Percentiles rank a stretch among this genome's conserved stretches.
Conservation (phyloP, 2,113 vertebrate genomes). For the Ailurus styani region DNA sequence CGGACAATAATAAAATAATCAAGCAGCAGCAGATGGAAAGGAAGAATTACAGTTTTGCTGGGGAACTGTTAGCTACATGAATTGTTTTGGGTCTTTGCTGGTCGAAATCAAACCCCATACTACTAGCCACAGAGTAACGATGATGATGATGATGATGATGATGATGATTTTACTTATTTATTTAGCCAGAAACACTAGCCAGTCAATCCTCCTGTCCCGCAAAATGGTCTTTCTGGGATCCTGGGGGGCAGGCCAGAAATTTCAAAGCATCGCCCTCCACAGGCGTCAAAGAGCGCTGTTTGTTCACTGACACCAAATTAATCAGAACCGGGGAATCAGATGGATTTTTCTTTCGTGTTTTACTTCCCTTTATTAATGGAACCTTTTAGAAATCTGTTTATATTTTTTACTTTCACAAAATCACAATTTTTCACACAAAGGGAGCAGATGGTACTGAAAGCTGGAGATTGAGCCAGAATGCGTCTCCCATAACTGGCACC, state of each 20-base stretch:
- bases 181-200: conserved; percentile 6
- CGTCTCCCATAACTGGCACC: conserved; percentile 61
- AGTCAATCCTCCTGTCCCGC: neutral
- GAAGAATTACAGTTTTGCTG: conserved; percentile 1
- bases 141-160: no score
- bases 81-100: conserved; percentile 12
- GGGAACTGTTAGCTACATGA: neutral
- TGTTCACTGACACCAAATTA: neutral
- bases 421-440: conserved; percentile 64
- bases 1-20: neutral
- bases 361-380: conserved; percentile 69
- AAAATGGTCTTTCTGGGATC: neutral
- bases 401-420: conserved; percentile 64
- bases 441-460: conserved; percentile 77
- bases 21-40: conserved; percentile 47
- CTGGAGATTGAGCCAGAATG: conserved; percentile 51
- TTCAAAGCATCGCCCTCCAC: neutral
- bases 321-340: neutral
- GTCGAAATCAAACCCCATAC: conserved; percentile 9
- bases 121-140: neutral
- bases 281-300: neutral
- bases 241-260: neutral
- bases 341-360: conserved; percentile 36
- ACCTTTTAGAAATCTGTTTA: conserved; percentile 67
- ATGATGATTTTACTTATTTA: neutral